Conservation (phyloP, 2,888 invertebrate species). For the Xanthia icteritia region DNA sequence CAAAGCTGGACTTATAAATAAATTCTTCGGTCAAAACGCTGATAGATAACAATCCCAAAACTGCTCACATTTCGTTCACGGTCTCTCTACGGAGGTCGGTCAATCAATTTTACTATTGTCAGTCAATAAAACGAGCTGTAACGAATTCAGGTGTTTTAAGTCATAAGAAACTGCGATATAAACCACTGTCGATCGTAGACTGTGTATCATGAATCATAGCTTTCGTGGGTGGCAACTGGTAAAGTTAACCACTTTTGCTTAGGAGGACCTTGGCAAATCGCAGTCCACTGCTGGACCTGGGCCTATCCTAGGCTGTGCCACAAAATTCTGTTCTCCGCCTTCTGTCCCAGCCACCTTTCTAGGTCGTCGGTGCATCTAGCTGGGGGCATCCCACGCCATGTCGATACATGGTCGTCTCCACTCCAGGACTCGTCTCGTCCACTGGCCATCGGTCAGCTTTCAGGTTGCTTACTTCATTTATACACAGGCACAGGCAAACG, state of each 20-base stretch:
- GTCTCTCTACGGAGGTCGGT: constrained; percentile 16
- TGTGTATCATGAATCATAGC: background rate
- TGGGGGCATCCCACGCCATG: background rate
- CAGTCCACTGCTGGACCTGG: background rate
- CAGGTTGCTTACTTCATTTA: background rate
- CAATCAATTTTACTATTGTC: constrained; percentile 64
- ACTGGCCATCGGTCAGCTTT: background rate
- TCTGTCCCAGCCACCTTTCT: background rate
- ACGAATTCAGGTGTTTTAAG: constrained; percentile 33
- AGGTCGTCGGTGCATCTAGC: background rate
- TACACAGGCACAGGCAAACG: background rate
- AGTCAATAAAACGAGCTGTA: constrained; percentile 57
- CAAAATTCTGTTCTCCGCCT: background rate
- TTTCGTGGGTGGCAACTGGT: background rate
- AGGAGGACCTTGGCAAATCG: background rate
- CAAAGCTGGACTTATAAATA: constrained; percentile 10
- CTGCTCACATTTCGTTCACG: constrained; percentile 28
- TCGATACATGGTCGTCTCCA: background rate
- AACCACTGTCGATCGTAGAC: background rate
- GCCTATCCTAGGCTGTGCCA: background rate
- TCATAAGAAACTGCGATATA: constrained; percentile 12
- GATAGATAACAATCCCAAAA: background rate
- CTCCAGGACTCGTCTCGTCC: background rate
- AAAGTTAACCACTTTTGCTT: background rate
- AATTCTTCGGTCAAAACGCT: constrained; percentile 8